Conservation (phyloP, 2,113 vertebrate species). For the Campylorhamphus procurvoides region DNA sequence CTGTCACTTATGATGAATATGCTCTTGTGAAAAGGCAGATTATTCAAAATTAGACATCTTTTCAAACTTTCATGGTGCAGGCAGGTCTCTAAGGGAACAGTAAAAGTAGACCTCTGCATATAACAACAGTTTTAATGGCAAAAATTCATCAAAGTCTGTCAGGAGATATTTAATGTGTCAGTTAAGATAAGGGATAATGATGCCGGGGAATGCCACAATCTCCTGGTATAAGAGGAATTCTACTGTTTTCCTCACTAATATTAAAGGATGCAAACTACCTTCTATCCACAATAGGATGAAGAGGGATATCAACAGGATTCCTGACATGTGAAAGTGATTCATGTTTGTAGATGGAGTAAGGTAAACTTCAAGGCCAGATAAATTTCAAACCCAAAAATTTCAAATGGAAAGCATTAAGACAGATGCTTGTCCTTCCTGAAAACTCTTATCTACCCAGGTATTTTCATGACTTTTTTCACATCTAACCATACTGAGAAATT, state of each 20-base stretch:
- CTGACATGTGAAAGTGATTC: background rate
- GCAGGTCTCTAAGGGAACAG: constrained; percentile 42
- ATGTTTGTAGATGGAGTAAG: background rate
- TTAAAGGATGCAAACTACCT: background rate
- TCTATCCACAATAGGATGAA: background rate
- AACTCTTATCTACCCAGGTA: background rate
- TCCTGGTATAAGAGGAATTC: constrained; percentile 19
- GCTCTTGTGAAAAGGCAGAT: constrained; percentile 53
- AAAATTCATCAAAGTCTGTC: constrained; percentile 70
- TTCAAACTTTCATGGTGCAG: constrained; percentile 57
- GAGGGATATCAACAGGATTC: background rate
- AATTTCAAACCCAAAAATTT: background rate
- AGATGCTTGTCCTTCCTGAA: background rate
- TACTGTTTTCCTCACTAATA: constrained; percentile 18
- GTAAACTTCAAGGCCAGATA: background rate
- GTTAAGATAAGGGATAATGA: constrained; percentile 56
- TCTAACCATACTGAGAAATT: background rate
- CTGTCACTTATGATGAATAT: constrained; percentile 64
- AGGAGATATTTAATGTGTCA: constrained; percentile 62
- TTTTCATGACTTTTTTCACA: background rate
- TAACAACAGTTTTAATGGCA: constrained; percentile 68
- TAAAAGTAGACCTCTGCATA: constrained; percentile 45
- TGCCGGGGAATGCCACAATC: background rate
- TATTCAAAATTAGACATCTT: constrained; percentile 56
- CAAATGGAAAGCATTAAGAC: background rate